phyloP scores from a whole-genome alignment of 2,888 invertebrate genomes.

The Scaptomyza caliginosa region DNA sequence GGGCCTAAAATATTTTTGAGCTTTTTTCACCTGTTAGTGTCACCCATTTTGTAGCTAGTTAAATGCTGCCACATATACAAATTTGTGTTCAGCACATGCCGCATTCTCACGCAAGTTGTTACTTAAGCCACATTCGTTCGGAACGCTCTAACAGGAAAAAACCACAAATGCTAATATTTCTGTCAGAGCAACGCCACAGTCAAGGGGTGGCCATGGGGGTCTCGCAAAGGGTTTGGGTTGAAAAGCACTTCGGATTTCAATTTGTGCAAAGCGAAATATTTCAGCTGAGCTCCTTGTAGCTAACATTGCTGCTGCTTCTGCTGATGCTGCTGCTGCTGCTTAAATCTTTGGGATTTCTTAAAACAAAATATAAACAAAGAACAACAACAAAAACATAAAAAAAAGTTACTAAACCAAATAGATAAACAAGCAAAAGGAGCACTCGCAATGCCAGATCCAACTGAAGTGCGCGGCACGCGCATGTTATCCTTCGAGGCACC shows the following conservation, averaged over 20 bases:
- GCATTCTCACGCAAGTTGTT: slow-evolving; percentile 31
- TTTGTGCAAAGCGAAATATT: slow-evolving; percentile 79
- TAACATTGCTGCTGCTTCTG: slow-evolving; percentile 55
- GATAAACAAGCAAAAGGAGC: slow-evolving; percentile 71
- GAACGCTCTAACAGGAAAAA: slow-evolving; percentile 37
- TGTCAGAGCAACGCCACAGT: slow-evolving; percentile 59
- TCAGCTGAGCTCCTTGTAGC: slow-evolving; percentile 73
- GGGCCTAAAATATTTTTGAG: background rate
- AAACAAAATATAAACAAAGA: slow-evolving; percentile 23
- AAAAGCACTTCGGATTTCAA: slow-evolving; percentile 80
- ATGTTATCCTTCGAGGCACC: slow-evolving; percentile 76
- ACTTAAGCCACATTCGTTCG: slow-evolving; percentile 15
- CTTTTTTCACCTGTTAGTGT: slow-evolving; percentile 23
- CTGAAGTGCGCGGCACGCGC: slow-evolving; percentile 58
- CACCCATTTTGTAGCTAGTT: slow-evolving; percentile 10
- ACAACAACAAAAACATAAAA: slow-evolving; percentile 12
- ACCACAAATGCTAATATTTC: slow-evolving; percentile 80
- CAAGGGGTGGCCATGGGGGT: background rate
- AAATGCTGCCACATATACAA: slow-evolving; percentile 8
- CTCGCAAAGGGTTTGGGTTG: slow-evolving; percentile 38
- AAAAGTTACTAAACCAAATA: slow-evolving; percentile 63
- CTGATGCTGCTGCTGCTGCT: slow-evolving; percentile 67
- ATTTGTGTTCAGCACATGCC: slow-evolving; percentile 35
- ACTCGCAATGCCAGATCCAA: slow-evolving; percentile 37
- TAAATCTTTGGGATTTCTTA: slow-evolving; percentile 78